These are phyloP conservation scores for Chrysogorgia sp. DNA, from an alignment of 92 coral and sea anemone species.

Conservation along the genomic window DNA sequence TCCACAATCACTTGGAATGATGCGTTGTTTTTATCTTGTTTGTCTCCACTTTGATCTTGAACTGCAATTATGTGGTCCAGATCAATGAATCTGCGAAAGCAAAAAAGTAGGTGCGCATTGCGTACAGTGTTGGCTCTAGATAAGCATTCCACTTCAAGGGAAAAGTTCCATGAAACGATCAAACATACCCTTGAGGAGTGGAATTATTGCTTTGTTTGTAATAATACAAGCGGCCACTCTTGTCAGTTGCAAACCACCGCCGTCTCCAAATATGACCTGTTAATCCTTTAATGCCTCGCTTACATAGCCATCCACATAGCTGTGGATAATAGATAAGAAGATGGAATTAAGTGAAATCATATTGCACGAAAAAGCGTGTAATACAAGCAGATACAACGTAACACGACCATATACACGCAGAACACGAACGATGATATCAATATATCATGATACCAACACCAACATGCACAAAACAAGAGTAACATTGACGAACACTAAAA, in stretches of 20 bases:
- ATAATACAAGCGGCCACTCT: slow-evolving; percentile 87
- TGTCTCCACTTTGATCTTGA: slow-evolving; percentile 73
- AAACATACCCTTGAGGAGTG: slow-evolving; percentile 84
- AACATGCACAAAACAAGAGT: too few species aligned
- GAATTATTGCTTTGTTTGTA: slow-evolving; percentile 87
- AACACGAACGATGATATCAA: too few species aligned
- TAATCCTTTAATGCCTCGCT: slow-evolving; percentile 89
- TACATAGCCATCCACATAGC: slow-evolving; percentile 96
- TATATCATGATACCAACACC: too few species aligned
- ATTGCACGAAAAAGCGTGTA: neutral
- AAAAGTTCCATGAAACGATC: neutral
- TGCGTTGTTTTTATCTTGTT: slow-evolving; percentile 86
- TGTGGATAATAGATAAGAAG: too few species aligned
- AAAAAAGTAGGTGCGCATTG: neutral
- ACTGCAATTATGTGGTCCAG: slow-evolving; percentile 88
- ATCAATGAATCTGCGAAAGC: slow-evolving; percentile 69
- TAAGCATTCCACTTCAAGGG: too few species aligned
- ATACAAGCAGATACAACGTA: too few species aligned
- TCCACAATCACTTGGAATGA: slow-evolving; percentile 80
- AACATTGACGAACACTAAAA: too few species aligned
- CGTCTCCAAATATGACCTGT: slow-evolving; percentile 88
- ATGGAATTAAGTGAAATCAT: neutral
- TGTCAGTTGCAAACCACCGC: slow-evolving; percentile 94
- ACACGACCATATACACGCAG: too few species aligned
- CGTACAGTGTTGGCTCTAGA: neutral